Evolutionary conservation across 2,888 invertebrate genomes (phyloP).

Genomic region (Melinaea marsaeus): DNA sequence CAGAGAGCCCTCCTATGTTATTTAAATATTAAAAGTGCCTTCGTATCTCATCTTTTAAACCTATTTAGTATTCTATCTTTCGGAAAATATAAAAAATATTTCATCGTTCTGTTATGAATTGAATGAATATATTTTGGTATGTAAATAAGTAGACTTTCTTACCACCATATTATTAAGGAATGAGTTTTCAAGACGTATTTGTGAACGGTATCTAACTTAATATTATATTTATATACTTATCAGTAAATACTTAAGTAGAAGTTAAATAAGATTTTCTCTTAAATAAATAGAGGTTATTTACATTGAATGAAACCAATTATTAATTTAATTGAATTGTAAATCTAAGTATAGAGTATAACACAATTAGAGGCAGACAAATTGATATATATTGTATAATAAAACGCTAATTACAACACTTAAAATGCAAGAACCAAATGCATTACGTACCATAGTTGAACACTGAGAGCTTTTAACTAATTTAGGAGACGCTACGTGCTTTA

Average conservation of each 20-base stretch:
- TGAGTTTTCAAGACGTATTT: too few relatives aligned
- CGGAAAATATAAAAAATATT: neutral
- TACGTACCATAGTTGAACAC: conserved; percentile 11
- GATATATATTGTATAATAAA: too few relatives aligned
- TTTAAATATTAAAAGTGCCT: neutral
- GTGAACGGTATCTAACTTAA: too few relatives aligned
- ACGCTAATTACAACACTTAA: neutral
- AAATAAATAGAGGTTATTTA: too few relatives aligned
- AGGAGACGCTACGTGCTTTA: conserved; percentile 52
- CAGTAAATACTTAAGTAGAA: too few relatives aligned
- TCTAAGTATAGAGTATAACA: too few relatives aligned
- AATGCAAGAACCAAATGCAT: neutral
- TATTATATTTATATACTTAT: too few relatives aligned
- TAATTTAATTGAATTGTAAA: too few relatives aligned
- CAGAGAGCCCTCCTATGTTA: neutral
- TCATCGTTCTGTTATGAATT: neutral
- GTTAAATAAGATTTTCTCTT: too few relatives aligned
- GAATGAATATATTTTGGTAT: neutral
- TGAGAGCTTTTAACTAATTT: conserved; percentile 42
- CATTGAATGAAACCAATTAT: too few relatives aligned
- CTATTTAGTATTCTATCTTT: neutral
- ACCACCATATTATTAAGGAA: too few relatives aligned
- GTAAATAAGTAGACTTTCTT: neutral
- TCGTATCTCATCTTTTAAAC: neutral
- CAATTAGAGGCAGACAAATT: too few relatives aligned